Evolutionary conservation across 2,113 vertebrate species (phyloP), one percentile per base, ranked within the genome.

Genomic region (Cynocephalus volans): DNA sequence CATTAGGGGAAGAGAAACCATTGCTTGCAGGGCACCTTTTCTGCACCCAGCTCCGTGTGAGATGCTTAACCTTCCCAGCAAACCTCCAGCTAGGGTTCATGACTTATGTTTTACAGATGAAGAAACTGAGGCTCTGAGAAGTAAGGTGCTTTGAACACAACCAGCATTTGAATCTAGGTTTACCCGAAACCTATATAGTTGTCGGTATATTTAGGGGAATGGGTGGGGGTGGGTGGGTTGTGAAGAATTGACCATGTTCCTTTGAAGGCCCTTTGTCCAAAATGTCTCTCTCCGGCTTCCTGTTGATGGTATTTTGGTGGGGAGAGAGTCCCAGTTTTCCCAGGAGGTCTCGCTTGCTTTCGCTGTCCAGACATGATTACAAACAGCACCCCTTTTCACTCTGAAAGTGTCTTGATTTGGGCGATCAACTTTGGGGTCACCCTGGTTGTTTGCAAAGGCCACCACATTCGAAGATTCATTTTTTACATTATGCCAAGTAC

Each of bases 1-100:
- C 21, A 0, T 31, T 0, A 60, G 82, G 72, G 85, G 88, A 96
- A 88, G 88, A 93, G 85, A 94, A 93, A 85, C 81, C 33, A 6
- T 6, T 18, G 14, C 58, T 79, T 41, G 11, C 36, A 14, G 26
- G 26, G 17, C 4, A 1, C 70, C 83, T 58, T 50, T 67, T 56
- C 28, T 3, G 2, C 13, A 31, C 48, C 75, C 5, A 3, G 65
- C 31, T 82, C 52, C 28, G 21, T 1, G 1, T 4, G 76, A 84
- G 75, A 58, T 23, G 0, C 50, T 93, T 36, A 8, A 58, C 48
- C 23, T 69, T 92, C 15, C 11, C 1, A 12, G 52, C 1, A 0
- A 4, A 52, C 7, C 50, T 67, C 1, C 0, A 33, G n/a, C 36
- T 15, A 1, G 48, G 75, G 8, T 11, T 52, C 24, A 8, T 26